These are phyloP conservation scores for Meloidogyne floridensis DNA, from an alignment of 1,140 invertebrate genomes.

Conservation along the genomic window DNA sequence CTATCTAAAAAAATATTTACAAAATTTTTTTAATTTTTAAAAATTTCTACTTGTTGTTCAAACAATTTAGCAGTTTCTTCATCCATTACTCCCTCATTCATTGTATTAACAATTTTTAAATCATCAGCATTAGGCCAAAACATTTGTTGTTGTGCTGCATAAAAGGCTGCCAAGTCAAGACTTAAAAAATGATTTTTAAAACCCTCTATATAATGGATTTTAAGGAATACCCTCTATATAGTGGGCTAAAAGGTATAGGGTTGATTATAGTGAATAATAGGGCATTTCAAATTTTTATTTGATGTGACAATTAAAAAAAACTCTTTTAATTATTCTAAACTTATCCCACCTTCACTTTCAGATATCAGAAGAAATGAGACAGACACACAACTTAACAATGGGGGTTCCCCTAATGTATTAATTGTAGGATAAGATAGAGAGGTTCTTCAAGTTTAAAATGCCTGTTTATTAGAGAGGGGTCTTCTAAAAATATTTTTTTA, in stretches of 20 bases:
- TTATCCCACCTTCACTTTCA: no score
- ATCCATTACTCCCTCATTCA: neutral
- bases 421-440: neutral
- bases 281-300: no score
- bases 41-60: neutral
- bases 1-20: neutral
- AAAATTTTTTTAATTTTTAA: neutral
- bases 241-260: no score
- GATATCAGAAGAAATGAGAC: no score
- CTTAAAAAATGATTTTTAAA: neutral
- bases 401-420: no score
- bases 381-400: neutral
- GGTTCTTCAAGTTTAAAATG: neutral
- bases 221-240: no score
- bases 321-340: neutral
- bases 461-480: no score
- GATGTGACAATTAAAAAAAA: neutral
- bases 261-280: no score
- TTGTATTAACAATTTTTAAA: neutral
- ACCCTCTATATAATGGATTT: no score
- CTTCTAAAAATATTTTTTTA: neutral
- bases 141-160: conserved; percentile 4
- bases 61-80: neutral
- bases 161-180: neutral
- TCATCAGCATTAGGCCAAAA: conserved; percentile 2